phyloP scores from a whole-genome alignment of 1,140 invertebrate species.

The Drosophila pseudoobscura region DNA sequence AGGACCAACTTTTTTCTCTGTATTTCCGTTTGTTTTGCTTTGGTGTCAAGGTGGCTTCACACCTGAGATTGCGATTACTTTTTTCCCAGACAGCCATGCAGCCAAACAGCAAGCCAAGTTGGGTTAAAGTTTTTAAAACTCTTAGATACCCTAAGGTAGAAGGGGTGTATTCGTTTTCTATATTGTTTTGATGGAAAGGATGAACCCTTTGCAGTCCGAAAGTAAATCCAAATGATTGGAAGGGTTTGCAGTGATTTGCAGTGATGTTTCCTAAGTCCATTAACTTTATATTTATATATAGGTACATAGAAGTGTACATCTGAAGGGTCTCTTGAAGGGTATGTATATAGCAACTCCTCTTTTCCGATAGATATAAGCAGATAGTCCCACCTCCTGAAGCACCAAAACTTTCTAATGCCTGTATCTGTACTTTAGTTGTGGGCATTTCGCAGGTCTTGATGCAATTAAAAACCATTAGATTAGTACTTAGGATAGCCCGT shows the following conservation, averaged over 20 bases:
- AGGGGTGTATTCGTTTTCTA: neutral
- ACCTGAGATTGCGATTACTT: constrained; percentile 74
- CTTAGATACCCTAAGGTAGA: neutral
- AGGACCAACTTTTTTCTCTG: constrained; percentile 62
- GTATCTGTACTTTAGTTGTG: constrained; percentile 26
- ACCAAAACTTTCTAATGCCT: constrained; percentile 41
- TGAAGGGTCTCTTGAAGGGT: constrained; percentile 3
- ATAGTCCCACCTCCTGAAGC: constrained; percentile 20
- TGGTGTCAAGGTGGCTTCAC: constrained; percentile 66
- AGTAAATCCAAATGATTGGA: too few species aligned
- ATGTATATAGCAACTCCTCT: constrained; percentile 7
- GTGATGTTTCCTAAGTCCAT: too few species aligned
- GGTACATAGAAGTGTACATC: too few species aligned
- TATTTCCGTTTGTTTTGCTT: constrained; percentile 61
- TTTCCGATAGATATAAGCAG: neutral
- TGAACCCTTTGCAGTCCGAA: too few species aligned
- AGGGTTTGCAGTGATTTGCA: too few species aligned
- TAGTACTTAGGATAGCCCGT: constrained; percentile 37
- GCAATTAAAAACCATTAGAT: constrained; percentile 57
- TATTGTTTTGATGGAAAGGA: neutral
- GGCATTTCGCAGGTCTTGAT: constrained; percentile 18
- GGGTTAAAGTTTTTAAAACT: constrained; percentile 42
- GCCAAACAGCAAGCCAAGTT: constrained; percentile 31
- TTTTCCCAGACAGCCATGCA: constrained; percentile 24
- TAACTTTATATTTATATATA: neutral